phyloP scores from a whole-genome alignment of 2,113 vertebrate species.

The Centrocercus urophasianus region DNA sequence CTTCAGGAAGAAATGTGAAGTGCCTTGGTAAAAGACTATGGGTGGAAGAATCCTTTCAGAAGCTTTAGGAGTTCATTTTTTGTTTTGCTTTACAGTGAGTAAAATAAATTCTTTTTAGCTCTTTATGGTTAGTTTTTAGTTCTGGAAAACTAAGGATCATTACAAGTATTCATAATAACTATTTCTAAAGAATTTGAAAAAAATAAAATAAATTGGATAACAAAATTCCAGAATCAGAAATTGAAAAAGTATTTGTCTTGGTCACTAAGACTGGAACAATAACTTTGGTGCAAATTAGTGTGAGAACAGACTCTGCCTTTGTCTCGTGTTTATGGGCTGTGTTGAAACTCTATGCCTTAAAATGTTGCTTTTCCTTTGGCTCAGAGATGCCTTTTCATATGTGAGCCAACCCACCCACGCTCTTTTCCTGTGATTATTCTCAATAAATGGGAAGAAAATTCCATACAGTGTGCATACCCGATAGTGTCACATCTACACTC shows the following conservation, averaged over 20 bases:
- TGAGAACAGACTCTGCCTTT: background rate
- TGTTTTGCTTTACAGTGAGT: background rate
- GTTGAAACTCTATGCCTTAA: background rate
- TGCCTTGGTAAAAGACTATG: background rate
- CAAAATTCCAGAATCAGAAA: background rate
- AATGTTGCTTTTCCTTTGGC: background rate
- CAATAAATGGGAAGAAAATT: slow-evolving; percentile 40
- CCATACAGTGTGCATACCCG: background rate
- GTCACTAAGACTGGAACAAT: background rate
- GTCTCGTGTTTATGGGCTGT: background rate
- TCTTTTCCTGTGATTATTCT: slow-evolving; percentile 51
- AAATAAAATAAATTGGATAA: background rate
- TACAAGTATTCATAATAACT: background rate
- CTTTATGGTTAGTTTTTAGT: background rate
- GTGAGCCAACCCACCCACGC: slow-evolving; percentile 3
- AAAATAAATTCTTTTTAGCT: background rate
- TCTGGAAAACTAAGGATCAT: background rate
- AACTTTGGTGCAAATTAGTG: background rate
- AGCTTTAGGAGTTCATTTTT: background rate
- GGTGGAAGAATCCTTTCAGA: background rate
- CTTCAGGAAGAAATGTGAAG: background rate
- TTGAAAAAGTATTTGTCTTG: background rate
- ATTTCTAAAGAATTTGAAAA: background rate
- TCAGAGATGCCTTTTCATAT: slow-evolving; percentile 17
- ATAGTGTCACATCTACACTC: background rate